Base-by-base conservation (phyloP, 2,797 vertebrate species). In the Diceros bicornis region DNA sequence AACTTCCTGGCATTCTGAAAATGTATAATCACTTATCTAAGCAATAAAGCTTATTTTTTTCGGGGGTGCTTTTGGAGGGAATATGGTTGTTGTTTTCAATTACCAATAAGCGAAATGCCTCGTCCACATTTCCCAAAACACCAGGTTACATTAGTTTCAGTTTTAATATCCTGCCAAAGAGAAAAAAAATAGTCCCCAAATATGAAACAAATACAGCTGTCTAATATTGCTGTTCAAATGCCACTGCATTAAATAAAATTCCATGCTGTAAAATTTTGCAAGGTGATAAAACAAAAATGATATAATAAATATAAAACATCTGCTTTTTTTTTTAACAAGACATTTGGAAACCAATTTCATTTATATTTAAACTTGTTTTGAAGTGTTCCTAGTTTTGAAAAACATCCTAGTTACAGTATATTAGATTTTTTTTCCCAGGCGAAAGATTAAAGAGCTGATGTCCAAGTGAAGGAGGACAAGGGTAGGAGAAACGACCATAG, bases 281-380 rank as follows among this genome's bases (percentile, higher is more conserved):
- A 98, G 98, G 98, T 98, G 98, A 98, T 98, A 99, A 99, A 99
- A 98, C 98, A 98, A 98, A 98, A 98, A 98, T 96, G 10, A 98
- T 98, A 99, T 98, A 98, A 98, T 98, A 99, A 99, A 99, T 98
- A 98, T 85, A 98, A 99, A 98, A 98, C 98, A 99, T 99, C 98
- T 99, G 98, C 98, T 27, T 98, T 97, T 98, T 98, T 97, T 98
- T 97, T 97, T 97, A 99, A 98, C 97, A 98, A 99, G 98, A 98
- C 97, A 97, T 98, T 99, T 98, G 98, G 98, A 99, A 98, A 98
- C 89, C 62, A 83, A 98, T 98, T 99, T 98, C 97, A 98, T 98
- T 98, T 98, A 97, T 98, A 98, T 98, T 99, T 98, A 98, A 98
- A 98, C 98, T 98, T 98, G 98, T 98, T 98, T 98, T 98, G 98